These are phyloP conservation scores for Cettia cetti DNA, from an alignment of 2,113 vertebrate genomes.

Conservation along the genomic window DNA sequence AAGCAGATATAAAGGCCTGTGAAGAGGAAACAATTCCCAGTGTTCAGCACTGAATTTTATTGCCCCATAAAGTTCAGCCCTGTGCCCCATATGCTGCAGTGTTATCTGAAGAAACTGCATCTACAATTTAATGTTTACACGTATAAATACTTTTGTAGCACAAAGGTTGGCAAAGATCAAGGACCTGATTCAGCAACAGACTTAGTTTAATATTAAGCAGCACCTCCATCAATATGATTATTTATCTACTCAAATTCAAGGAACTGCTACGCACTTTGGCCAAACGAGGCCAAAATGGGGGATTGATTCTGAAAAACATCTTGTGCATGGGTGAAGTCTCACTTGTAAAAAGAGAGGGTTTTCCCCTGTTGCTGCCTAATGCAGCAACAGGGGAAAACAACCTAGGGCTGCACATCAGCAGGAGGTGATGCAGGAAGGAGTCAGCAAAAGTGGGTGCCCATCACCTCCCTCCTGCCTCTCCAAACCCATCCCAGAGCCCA, in stretches of 20 bases:
- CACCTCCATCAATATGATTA: not conserved
- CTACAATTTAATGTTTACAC: not conserved
- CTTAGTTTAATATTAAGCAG: constrained; percentile 24
- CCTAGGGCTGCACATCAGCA: rapidly evolving
- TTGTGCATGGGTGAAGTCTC: not conserved
- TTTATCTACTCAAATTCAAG: not conserved
- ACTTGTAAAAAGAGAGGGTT: not conserved
- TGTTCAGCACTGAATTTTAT: not conserved
- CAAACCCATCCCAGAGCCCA: not conserved
- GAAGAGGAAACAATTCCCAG: not conserved
- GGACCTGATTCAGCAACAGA: not conserved
- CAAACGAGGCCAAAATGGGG: not conserved
- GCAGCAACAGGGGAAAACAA: not conserved
- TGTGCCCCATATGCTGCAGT: not conserved
- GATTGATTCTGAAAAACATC: not conserved
- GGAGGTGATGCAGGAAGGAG: not conserved
- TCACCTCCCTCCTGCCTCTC: not conserved
- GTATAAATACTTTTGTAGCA: not conserved
- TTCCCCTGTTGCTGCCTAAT: too few species aligned
- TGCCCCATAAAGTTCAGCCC: not conserved
- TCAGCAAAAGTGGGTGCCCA: not conserved
- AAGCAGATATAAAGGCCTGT: not conserved
- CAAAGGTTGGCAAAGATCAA: constrained; percentile 8
- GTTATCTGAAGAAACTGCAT: not conserved
- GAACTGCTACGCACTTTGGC: not conserved